Evolutionary conservation across 37 sponge, comb jelly and placozoan species (phyloP).

Genomic region (Oscarella lobularis): DNA sequence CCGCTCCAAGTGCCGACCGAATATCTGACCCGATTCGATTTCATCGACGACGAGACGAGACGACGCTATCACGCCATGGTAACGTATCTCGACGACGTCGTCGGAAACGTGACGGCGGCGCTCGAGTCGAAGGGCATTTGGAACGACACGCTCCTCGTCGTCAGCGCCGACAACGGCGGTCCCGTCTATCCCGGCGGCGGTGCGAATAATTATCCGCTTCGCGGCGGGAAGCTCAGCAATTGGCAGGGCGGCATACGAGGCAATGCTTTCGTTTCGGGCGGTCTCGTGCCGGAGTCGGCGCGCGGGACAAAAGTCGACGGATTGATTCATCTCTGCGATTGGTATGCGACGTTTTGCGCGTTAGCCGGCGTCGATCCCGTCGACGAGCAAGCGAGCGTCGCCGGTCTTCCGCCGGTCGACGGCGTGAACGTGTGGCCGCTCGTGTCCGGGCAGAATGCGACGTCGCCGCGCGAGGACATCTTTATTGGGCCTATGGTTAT

Average conservation of each 20-base stretch:
- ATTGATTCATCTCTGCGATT: conserved; percentile 17
- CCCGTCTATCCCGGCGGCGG: conserved; percentile 16
- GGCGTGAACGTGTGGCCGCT: conserved; percentile 5
- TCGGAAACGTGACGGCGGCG: conserved; percentile 12
- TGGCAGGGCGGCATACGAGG: conserved; percentile 40
- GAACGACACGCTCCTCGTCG: conserved; percentile 43
- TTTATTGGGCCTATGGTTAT: no score
- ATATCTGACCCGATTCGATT: conserved; percentile 18
- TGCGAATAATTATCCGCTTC: conserved; percentile 35
- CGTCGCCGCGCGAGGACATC: conserved; percentile 21
- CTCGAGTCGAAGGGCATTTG: conserved; percentile 27
- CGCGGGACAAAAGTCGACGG: conserved; percentile 19
- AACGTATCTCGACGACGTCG: conserved; percentile 18
- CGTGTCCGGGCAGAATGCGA: neutral
- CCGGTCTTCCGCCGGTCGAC: conserved; percentile 2
- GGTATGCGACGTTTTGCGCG: conserved; percentile 29
- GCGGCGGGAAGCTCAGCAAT: conserved; percentile 24
- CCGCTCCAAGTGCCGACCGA: conserved; percentile 19
- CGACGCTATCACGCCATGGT: conserved; percentile 33
- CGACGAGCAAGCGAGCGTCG: conserved; percentile 12
- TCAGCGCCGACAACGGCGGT: conserved; percentile 44
- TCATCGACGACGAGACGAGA: conserved; percentile 15
- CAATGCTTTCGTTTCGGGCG: conserved; percentile 35
- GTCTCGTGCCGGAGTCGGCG: conserved; percentile 4
- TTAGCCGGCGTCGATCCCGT: conserved; percentile 17